phyloP scores from a whole-genome alignment of 2,113 vertebrate species.

The Sigmodon hispidus region DNA sequence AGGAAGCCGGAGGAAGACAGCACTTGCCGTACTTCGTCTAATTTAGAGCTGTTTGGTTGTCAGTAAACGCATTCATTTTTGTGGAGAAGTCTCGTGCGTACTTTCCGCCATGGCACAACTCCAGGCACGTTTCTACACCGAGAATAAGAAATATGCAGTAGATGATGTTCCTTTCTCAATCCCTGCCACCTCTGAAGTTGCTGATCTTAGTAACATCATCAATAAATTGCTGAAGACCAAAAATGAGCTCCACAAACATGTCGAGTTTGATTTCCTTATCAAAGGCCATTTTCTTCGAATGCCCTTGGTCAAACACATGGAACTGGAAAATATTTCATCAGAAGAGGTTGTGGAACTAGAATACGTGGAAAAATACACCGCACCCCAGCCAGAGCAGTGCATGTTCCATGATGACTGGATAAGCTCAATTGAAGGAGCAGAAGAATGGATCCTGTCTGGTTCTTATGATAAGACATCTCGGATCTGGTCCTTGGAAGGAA shows the following conservation, averaged over 20 bases:
- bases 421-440: too few relatives aligned
- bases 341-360: too few relatives aligned
- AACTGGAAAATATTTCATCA: slow-evolving; percentile 93
- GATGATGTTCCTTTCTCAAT: slow-evolving; percentile 97
- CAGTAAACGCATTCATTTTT: accelerated
- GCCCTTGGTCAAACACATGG: slow-evolving; percentile 92
- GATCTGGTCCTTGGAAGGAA: too few relatives aligned
- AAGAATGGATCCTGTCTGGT: too few relatives aligned
- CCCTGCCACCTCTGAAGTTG: slow-evolving; percentile 91
- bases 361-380: too few relatives aligned
- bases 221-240: slow-evolving; percentile 94
- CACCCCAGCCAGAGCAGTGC: too few relatives aligned
- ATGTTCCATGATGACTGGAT: too few relatives aligned
- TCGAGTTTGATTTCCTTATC: slow-evolving; percentile 99
- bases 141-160: slow-evolving; percentile 89
- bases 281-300: slow-evolving; percentile 94
- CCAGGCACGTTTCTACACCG: slow-evolving; percentile 93
- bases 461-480: too few relatives aligned
- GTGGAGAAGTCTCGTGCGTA: too few relatives aligned
- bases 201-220: slow-evolving; percentile 95
- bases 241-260: slow-evolving; percentile 92
- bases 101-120: slow-evolving; percentile 90
- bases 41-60: background rate
- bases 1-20: background rate
- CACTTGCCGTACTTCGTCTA: background rate